Conservation (phyloP, 2,888 invertebrate species). For the Sminthurinus aureus region DNA sequence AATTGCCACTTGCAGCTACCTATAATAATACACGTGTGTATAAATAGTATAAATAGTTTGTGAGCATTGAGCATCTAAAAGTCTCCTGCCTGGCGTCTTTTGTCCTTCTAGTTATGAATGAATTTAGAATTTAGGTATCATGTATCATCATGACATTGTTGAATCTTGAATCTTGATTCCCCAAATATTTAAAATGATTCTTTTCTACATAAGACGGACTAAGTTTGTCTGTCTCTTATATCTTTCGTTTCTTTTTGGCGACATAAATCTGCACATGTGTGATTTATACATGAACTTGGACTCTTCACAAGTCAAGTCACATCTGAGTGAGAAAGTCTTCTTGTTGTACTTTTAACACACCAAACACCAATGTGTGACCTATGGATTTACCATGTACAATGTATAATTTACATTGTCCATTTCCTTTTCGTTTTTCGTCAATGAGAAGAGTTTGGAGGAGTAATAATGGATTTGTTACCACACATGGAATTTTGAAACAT, state of each 20-base stretch:
- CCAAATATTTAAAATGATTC: constrained; percentile 33
- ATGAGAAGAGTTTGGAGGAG: background rate
- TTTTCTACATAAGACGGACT: too few species aligned
- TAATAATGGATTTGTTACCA: background rate
- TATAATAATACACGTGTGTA: background rate
- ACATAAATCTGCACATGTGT: background rate
- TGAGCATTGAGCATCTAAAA: background rate
- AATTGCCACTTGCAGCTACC: background rate
- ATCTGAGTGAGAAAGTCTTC: constrained; percentile 34
- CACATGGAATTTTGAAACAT: background rate
- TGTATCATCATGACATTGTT: constrained; percentile 30
- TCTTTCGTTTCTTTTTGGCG: background rate
- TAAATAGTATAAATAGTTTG: background rate
- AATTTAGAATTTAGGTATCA: too few species aligned
- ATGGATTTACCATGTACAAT: constrained; percentile 32
- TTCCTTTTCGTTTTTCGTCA: constrained; percentile 42
- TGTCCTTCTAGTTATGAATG: background rate
- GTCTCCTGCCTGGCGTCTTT: constrained; percentile 2
- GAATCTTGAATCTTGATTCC: background rate
- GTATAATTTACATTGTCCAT: constrained; percentile 32
- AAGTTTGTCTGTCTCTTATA: background rate
- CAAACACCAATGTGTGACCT: constrained; percentile 38
- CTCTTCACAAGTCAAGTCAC: constrained; percentile 32
- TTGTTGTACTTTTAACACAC: constrained; percentile 18
- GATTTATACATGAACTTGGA: background rate